phyloP scores from a whole-genome alignment of 2,113 vertebrate genomes.

The Parus major region DNA sequence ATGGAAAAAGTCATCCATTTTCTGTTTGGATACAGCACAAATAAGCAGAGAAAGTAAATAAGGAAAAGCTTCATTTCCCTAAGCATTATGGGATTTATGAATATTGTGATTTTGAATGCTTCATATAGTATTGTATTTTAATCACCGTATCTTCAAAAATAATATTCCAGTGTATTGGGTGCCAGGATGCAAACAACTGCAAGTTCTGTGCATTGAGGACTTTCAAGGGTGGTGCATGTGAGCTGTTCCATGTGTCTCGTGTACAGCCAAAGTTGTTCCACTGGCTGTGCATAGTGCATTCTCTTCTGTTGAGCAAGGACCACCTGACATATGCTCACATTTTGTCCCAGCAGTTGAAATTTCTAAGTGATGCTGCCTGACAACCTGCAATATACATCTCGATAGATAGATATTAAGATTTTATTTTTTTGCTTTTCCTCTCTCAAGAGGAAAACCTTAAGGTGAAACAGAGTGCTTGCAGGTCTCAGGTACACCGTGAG shows the following conservation, averaged over 20 bases:
- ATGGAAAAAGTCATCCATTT: neutral
- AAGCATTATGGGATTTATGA: neutral
- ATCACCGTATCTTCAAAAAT: neutral
- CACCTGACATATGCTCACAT: neutral
- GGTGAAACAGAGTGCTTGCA: fast-evolving
- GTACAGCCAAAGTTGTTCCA: neutral
- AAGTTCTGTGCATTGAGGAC: neutral
- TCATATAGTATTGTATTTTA: neutral
- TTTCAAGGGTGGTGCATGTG: neutral
- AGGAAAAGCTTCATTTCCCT: neutral
- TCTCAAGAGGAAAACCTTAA: neutral
- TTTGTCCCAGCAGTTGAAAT: neutral
- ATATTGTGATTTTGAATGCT: neutral
- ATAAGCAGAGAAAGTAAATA: neutral
- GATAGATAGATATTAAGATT: neutral
- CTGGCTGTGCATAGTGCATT: fast-evolving
- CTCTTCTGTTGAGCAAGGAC: neutral
- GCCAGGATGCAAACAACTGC: neutral
- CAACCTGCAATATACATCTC: neutral
- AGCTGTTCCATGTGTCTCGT: neutral
- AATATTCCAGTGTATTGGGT: neutral
- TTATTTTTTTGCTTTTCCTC: neutral
- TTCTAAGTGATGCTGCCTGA: neutral
- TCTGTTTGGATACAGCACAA: neutral
- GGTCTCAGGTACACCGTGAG: neutral